These are phyloP conservation scores for Eutolmus rufibarbis DNA, from an alignment of 2,888 invertebrate species.

Conservation along the genomic window DNA sequence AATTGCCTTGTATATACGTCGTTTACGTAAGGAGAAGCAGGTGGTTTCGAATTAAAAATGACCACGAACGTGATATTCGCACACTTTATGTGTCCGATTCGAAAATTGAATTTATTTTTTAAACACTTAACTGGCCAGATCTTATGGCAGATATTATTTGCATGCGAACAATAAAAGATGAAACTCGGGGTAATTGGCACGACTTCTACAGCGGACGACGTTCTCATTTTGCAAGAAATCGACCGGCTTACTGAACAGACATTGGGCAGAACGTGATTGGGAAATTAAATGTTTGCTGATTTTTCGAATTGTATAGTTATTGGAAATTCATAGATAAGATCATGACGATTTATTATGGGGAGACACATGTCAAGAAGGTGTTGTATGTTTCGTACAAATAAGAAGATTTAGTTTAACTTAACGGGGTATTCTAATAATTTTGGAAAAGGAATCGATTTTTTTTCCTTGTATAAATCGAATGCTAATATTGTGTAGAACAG, in stretches of 20 bases:
- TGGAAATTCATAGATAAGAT: not conserved
- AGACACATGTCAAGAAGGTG: not conserved
- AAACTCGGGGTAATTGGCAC: not conserved
- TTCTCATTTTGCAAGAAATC: not conserved
- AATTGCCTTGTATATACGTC: not conserved
- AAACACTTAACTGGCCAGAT: not conserved
- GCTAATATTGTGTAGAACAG: too few relatives aligned
- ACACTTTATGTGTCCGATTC: not conserved
- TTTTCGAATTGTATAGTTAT: not conserved
- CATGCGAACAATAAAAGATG: not conserved
- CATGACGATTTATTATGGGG: not conserved
- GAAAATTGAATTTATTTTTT: not conserved
- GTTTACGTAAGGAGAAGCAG: not conserved
- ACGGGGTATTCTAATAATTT: too few relatives aligned
- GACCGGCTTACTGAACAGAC: not conserved
- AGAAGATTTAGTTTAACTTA: too few relatives aligned
- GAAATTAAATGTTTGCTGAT: not conserved
- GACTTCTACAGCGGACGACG: not conserved
- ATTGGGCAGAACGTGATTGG: not conserved
- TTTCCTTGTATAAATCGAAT: too few relatives aligned
- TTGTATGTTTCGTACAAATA: too few relatives aligned
- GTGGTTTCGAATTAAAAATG: constrained; percentile 21
- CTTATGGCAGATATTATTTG: not conserved
- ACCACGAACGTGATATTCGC: constrained; percentile 3
- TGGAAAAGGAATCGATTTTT: too few relatives aligned